Conservation (phyloP, 2,113 vertebrate species). For the Bujurquina vittata region DNA sequence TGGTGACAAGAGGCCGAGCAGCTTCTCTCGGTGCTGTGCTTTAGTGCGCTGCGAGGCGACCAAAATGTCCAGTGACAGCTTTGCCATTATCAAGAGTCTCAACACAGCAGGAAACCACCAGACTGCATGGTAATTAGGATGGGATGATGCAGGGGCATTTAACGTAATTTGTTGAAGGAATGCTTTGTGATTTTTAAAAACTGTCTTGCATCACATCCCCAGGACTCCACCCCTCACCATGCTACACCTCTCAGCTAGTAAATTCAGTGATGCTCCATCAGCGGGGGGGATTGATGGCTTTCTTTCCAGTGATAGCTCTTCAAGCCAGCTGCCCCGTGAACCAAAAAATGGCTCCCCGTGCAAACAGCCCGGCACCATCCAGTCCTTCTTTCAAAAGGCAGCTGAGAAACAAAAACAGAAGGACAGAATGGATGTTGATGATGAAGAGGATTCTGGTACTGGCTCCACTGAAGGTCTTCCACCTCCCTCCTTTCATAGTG, state of each 20-base stretch:
- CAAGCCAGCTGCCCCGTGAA: conserved; percentile 39
- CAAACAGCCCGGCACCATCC: conserved; percentile 79
- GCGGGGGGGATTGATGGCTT: conserved; percentile 84
- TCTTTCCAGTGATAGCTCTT: conserved; percentile 77
- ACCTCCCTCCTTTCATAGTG: neutral
- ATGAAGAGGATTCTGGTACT: neutral
- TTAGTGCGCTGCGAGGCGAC: conserved; percentile 87
- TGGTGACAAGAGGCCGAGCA: conserved; percentile 80
- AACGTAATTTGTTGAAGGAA: neutral
- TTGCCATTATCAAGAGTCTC: conserved; percentile 88
- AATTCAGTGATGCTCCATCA: conserved; percentile 83
- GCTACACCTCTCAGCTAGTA: conserved; percentile 88
- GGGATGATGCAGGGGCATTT: neutral
- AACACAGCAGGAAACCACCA: conserved; percentile 88
- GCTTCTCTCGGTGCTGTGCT: conserved; percentile 88
- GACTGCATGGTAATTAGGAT: conserved; percentile 84
- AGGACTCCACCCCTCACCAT: conserved; percentile 91
- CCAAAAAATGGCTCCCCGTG: conserved; percentile 42
- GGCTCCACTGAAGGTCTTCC: neutral
- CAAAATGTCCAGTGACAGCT: conserved; percentile 88
- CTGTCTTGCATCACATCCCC: conserved; percentile 16
- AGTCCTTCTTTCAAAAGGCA: conserved; percentile 87
- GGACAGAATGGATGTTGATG: conserved; percentile 9
- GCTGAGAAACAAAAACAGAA: conserved; percentile 77
- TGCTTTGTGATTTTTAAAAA: neutral